Evolutionary conservation across 2,888 invertebrate genomes (phyloP), one percentile per base, ranked within the genome.

Genomic region (Trichogramma evanescens): DNA sequence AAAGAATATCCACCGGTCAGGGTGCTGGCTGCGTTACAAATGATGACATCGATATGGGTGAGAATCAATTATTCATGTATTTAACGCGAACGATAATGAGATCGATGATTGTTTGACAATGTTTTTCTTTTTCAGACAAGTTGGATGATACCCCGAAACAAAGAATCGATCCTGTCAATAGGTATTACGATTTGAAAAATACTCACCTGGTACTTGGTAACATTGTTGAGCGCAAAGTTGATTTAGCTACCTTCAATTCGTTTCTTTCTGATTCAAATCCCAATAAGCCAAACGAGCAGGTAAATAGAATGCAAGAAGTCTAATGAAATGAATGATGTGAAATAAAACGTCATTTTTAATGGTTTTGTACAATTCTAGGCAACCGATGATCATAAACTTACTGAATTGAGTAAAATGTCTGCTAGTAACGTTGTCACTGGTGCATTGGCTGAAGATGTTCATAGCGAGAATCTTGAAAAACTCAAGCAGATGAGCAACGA

Each of bases 401-500:
- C 26, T 26, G 26, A 26, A 26, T 26, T 26, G 26, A 26, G 26
- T 26, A 26, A 26, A 5, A 10, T 41, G 54, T 38, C 55, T 9
- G 46, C 10, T 39, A 63, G 50, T 60, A 56, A 61, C 40, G 58
- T 75, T 6, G 50, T 76, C 4, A 63, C 71, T 55, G 75, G 75
- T n/a, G 64, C 73, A 5, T 80, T 80, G 67, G 77, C 72, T 57
- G 38, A 66, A 66, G 79, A 82, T 68, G 89, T 94, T 61, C 92
- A 95, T 70, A 76, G 80, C 65, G 88, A 91, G 77, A 95, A 94
- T 78, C 51, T 88, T 0, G 78, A 82, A 66, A 78, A 84, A 59
- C 72, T 95, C 8, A 80, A 80, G 48, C 77, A 82, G 71, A 88
- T 95, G 89, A 82, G 84, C 2, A 80, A 84, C 66, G 81, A 85